Base-by-base conservation (phyloP, 1,140 invertebrate genomes). In the Drosophila leontia region DNA sequence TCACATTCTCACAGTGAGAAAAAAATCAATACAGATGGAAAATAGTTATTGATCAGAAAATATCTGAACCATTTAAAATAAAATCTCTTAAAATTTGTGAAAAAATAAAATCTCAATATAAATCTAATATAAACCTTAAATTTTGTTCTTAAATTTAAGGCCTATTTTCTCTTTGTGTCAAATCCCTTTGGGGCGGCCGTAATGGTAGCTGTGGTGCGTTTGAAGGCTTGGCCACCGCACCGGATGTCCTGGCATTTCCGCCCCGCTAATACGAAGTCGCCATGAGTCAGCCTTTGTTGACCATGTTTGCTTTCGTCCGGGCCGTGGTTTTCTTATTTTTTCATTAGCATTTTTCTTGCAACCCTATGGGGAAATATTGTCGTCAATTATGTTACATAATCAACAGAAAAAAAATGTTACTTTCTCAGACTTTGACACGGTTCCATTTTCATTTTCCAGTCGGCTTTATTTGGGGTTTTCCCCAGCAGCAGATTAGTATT, bases 341-440 rank as follows among this genome's bases (percentile, higher is more conserved):
- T 80, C 81, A 83, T 84, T 84, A 76, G 81, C 71, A 80, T 84
- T 83, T 82, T n/a, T 57, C 51, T 80, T 72, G 59, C 72, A 80
- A 58, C 62, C 62, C 82, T 76, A 58, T 59, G 58, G 82, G 82
- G 82, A 84, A 84, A 84, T 84, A 85, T 80, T 84, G 72, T 84
- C 82, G 82, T 80, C 82, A 80, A 84, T 84, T 84, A 84, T 84
- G 82, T 84, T 80, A 84, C 60, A 84, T 84, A 84, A 84, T 64
- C 60, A 76, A 76, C 64, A 69, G 56, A 69, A 68, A 78, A 59
- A 55, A 50, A 58, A 78, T 78, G 37, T 58, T 55, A 41, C 53
- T 68, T 69, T 80, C 41, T 37, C 45, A 39, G 68, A 51, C 69
- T 80, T 75, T 80, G 56, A 80, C 77, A 75, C 45, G 67, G 67